Conservation (phyloP, 2,113 vertebrate genomes). For the Pseudopipra pipra region DNA sequence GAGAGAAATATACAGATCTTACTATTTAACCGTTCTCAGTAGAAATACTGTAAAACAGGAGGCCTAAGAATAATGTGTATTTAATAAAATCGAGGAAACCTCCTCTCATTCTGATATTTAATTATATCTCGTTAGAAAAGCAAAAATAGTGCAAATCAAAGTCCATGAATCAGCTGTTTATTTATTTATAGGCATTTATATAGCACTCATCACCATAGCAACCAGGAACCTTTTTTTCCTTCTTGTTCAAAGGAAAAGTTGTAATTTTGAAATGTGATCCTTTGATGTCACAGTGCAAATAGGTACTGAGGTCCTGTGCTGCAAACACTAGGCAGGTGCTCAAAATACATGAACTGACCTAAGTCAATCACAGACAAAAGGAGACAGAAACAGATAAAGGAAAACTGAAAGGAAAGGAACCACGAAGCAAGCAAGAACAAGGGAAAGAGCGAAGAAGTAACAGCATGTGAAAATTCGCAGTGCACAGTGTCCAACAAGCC, state of each 20-base stretch:
- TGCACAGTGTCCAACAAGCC: neutral
- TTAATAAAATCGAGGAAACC: neutral
- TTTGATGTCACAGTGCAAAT: neutral
- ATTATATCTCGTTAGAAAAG: slow-evolving; percentile 29
- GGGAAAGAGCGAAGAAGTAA: neutral
- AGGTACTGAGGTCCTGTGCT: neutral
- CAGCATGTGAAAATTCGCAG: neutral
- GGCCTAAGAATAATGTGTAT: neutral
- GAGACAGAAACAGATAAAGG: neutral
- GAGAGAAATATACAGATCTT: neutral
- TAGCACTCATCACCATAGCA: neutral
- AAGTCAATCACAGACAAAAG: neutral
- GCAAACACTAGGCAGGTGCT: neutral
- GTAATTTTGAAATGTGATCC: slow-evolving; percentile 11
- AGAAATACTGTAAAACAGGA: neutral
- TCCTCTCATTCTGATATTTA: slow-evolving; percentile 5
- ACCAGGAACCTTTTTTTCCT: neutral
- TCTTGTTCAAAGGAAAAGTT: slow-evolving; percentile 22
- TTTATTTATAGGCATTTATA: slow-evolving; percentile 54
- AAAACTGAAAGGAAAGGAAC: neutral
- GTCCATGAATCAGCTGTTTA: slow-evolving; percentile 47
- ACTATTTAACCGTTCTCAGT: neutral
- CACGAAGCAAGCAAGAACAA: neutral
- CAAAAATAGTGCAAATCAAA: slow-evolving; percentile 37
- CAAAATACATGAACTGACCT: neutral